These are phyloP conservation scores for Myotis lucifugus DNA, from an alignment of 2,113 vertebrate species.

Conservation along the genomic window DNA sequence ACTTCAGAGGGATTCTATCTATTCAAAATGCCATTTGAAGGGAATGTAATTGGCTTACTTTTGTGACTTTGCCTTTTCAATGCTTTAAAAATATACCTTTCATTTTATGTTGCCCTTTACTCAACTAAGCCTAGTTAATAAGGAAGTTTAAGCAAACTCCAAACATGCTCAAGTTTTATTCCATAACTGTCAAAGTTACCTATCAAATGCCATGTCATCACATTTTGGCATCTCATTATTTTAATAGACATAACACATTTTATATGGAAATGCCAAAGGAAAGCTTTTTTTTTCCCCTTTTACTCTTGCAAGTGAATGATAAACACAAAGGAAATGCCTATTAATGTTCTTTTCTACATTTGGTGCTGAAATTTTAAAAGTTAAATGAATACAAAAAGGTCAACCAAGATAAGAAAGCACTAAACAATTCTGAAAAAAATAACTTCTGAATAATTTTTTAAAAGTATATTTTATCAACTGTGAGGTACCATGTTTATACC, in stretches of 20 bases:
- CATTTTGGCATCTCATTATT: not conserved
- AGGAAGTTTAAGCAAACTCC: not conserved
- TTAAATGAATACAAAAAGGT: not conserved
- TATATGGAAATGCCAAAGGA: not conserved
- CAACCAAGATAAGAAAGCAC: not conserved
- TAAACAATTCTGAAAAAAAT: not conserved
- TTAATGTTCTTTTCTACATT: not conserved
- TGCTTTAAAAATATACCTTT: not conserved
- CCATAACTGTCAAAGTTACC: not conserved
- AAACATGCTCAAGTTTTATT: not conserved
- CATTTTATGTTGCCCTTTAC: not conserved
- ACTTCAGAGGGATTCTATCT: not conserved
- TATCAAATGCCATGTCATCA: not conserved
- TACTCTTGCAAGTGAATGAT: not conserved
- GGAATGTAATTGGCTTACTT: not conserved
- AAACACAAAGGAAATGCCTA: constrained; percentile 7
- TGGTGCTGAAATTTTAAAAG: not conserved
- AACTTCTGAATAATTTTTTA: not conserved
- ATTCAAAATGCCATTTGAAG: not conserved
- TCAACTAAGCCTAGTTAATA: not conserved
- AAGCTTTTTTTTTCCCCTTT: not conserved
- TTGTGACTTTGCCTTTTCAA: not conserved
- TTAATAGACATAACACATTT: not conserved
- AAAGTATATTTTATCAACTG: not conserved
- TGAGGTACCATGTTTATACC: not conserved